Conservation (phyloP, 2,797 vertebrate genomes). For the Limosa lapponica region DNA sequence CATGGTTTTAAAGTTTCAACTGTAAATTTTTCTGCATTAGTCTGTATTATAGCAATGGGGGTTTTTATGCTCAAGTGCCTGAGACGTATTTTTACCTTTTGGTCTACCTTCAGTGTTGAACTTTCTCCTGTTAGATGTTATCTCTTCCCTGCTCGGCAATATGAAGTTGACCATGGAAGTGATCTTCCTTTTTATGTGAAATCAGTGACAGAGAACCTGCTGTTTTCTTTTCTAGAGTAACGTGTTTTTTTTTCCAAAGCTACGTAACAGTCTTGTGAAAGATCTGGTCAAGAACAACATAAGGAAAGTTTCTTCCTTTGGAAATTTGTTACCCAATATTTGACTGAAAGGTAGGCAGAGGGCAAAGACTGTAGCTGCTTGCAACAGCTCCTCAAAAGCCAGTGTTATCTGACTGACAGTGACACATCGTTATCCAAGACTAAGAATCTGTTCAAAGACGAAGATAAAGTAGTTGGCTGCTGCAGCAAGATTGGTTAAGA, state of each 20-base stretch:
- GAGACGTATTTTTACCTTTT: neutral
- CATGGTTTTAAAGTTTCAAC: neutral
- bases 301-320: neutral
- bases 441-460: neutral
- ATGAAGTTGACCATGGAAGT: neutral
- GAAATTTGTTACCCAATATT: neutral
- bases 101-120: neutral
- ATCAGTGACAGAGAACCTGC: neutral
- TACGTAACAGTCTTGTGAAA: neutral
- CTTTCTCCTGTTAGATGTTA: neutral
- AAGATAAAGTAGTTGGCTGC: slow-evolving; percentile 47
- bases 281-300: neutral
- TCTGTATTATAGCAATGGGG: neutral
- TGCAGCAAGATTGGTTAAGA: slow-evolving; percentile 38
- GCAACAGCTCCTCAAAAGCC: slow-evolving; percentile 38
- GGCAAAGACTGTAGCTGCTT: neutral
- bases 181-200: neutral
- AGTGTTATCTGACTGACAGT: neutral
- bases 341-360: neutral
- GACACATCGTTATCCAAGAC: slow-evolving; percentile 8
- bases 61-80: neutral
- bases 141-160: neutral
- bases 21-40: neutral
- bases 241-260: neutral
- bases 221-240: neutral